A percentile compares a stretch with the other conserved stretches of the same genome.
Conservation (phyloP, 2,113 vertebrate species). For the Osmerus eperlanus region DNA sequence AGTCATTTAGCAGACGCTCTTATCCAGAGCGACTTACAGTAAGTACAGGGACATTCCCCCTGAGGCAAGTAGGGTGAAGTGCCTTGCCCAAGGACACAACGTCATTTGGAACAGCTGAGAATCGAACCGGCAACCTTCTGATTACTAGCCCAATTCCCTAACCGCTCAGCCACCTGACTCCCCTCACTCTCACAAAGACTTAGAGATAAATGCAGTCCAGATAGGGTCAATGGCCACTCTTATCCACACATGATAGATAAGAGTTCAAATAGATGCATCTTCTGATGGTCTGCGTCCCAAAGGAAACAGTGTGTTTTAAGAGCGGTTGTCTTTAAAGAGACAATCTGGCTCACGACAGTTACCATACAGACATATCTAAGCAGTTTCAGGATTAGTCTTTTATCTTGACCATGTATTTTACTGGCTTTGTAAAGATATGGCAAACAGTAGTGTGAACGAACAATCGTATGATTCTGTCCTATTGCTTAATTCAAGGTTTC, state of each 20-base stretch:
- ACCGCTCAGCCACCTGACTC: no score
- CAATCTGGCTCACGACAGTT: background rate
- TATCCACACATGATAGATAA: conserved; percentile 8
- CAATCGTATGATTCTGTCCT: conserved; percentile 1
- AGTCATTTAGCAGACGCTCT: no score
- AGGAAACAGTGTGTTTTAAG: background rate
- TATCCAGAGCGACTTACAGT: no score
- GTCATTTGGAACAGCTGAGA: no score
- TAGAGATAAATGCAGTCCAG: background rate
- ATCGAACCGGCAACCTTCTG: no score
- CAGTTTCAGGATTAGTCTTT: background rate
- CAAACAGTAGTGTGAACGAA: background rate
- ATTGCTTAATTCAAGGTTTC: background rate
- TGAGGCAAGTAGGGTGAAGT: no score
- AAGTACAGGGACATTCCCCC: no score
- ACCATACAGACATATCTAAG: background rate
- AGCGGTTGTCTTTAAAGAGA: background rate
- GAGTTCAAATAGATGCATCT: background rate
- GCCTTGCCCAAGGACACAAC: no score
- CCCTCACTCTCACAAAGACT: background rate
- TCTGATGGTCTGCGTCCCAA: background rate
- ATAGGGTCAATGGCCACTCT: conserved; percentile 22
- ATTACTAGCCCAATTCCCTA: no score
- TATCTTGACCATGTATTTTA: background rate
- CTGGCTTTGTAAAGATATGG: background rate